Evolutionary conservation across 2,113 vertebrate genomes (phyloP).

Genomic region (Brachyhypopomus occidentalis): DNA sequence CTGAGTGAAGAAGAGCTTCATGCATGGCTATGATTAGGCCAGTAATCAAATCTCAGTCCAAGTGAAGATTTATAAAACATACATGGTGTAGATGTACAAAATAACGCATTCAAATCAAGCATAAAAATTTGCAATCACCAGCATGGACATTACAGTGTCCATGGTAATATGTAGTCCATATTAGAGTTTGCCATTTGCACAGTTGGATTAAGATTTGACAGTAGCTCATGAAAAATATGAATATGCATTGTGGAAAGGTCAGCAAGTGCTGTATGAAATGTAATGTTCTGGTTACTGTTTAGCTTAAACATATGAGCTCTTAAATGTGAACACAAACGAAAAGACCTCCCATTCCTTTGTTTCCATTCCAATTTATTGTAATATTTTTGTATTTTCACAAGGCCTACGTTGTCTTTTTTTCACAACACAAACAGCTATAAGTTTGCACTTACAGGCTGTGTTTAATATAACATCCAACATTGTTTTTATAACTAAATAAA

Average conservation of each 20-base stretch:
- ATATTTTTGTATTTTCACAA: constrained; percentile 39
- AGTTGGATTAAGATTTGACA: not conserved
- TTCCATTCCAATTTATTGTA: constrained; percentile 27
- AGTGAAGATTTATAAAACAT: not conserved
- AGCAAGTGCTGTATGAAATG: constrained; percentile 22
- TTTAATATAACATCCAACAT: constrained; percentile 54
- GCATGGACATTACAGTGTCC: not conserved
- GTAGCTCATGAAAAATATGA: constrained; percentile 9
- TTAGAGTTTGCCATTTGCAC: not conserved
- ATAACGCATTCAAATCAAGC: not conserved
- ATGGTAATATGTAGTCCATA: not conserved
- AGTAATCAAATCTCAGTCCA: not conserved
- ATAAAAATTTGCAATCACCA: not conserved
- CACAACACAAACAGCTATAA: constrained; percentile 18
- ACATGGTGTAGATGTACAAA: not conserved
- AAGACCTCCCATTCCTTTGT: constrained; percentile 25
- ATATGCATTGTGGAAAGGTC: constrained; percentile 13
- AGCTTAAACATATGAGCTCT: constrained; percentile 24
- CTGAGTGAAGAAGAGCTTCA: constrained; percentile 38
- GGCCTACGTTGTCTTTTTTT: constrained; percentile 33
- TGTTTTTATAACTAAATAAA: constrained; percentile 66
- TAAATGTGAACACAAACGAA: constrained; percentile 39
- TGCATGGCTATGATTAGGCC: not conserved
- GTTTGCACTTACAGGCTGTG: not conserved
- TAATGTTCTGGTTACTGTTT: constrained; percentile 22